Evolutionary conservation across 2,113 vertebrate species (phyloP).

Genomic region (Dendrocopos noguchii): DNA sequence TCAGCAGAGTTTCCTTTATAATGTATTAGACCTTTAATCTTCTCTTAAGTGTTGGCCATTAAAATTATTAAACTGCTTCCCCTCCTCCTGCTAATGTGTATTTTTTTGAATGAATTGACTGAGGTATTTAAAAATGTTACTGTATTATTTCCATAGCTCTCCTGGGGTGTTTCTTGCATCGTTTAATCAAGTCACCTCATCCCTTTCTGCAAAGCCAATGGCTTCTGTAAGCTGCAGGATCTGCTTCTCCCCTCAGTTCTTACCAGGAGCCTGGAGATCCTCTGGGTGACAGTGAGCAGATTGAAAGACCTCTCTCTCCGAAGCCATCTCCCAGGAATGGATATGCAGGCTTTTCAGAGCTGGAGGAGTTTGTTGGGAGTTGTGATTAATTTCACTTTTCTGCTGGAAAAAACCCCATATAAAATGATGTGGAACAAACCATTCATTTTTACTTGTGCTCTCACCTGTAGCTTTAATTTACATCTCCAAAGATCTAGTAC

Average conservation of each 20-base stretch:
- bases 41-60: constrained; percentile 65
- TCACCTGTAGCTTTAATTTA: constrained; percentile 26
- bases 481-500: background rate
- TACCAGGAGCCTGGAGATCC: background rate
- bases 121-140: constrained; percentile 16
- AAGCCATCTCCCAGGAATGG: background rate
- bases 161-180: background rate
- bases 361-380: background rate
- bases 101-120: constrained; percentile 47
- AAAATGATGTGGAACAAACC: background rate
- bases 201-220: background rate
- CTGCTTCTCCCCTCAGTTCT: background rate
- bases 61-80: constrained; percentile 66
- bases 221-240: background rate
- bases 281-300: background rate
- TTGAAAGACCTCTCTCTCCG: background rate
- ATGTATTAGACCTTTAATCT: constrained; percentile 66
- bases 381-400: constrained; percentile 11
- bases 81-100: constrained; percentile 41
- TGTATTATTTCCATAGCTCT: background rate
- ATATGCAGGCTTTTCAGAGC: background rate
- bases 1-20: constrained; percentile 67
- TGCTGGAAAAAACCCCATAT: background rate
- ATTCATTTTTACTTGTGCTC: constrained; percentile 6
- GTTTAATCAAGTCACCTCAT: background rate